Evolutionary conservation across 2,797 vertebrate species (phyloP).

Genomic region (Anas bahamensis): DNA sequence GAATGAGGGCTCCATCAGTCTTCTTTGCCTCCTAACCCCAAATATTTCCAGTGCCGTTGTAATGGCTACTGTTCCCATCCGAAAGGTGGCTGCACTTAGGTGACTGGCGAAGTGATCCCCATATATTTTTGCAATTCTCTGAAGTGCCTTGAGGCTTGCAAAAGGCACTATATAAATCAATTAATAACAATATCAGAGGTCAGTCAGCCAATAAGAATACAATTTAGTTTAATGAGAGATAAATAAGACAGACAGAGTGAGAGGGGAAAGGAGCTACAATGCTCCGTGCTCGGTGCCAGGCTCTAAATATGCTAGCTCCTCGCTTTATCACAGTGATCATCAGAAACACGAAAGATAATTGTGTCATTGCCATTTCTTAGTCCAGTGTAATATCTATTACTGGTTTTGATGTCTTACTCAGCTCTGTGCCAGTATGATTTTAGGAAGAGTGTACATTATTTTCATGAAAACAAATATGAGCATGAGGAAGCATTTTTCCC

Average conservation of each 20-base stretch:
- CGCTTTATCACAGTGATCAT: constrained; percentile 50
- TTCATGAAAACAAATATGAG: constrained; percentile 87
- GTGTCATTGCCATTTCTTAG: constrained; percentile 60
- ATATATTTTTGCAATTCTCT: constrained; percentile 43
- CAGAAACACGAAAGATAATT: constrained; percentile 45
- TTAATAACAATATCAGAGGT: constrained; percentile 76
- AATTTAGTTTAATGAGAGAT: constrained; percentile 75
- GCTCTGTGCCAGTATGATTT: constrained; percentile 77
- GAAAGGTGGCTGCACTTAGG: background rate
- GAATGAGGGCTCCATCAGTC: background rate
- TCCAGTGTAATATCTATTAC: constrained; percentile 73
- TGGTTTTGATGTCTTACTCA: constrained; percentile 82
- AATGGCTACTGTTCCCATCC: background rate
- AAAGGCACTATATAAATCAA: constrained; percentile 72
- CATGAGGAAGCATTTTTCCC: constrained; percentile 84
- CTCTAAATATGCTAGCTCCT: background rate
- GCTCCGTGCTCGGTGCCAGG: background rate
- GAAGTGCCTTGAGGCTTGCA: constrained; percentile 60
- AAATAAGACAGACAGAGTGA: constrained; percentile 65
- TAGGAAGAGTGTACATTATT: constrained; percentile 84
- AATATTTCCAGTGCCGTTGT: background rate
- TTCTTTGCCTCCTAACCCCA: background rate
- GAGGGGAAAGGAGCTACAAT: constrained; percentile 23
- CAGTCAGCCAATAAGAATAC: constrained; percentile 76
- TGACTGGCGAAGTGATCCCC: constrained; percentile 35